A percentile compares a stretch with the other conserved stretches of the same genome.
These are phyloP conservation scores for Chromis chromis DNA, from an alignment of 2,797 vertebrate genomes.

Conservation along the genomic window DNA sequence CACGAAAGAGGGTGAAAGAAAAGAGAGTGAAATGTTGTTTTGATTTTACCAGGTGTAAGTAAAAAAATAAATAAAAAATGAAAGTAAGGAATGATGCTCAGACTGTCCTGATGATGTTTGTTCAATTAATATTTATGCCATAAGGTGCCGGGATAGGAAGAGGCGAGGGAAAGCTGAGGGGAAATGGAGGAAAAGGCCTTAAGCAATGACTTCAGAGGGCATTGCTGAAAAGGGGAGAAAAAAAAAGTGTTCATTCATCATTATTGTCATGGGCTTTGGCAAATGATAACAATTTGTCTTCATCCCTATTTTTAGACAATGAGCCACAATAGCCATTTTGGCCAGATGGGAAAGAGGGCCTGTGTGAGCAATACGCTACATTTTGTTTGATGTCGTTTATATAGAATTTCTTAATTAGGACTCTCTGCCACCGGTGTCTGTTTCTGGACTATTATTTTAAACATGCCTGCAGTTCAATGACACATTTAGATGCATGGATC, in stretches of 20 bases:
- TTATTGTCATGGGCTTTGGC: conserved; percentile 99
- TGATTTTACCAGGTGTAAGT: conserved; percentile 17
- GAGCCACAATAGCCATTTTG: conserved; percentile 97
- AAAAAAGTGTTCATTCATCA: conserved; percentile 99
- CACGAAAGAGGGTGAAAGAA: not conserved
- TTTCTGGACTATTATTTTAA: conserved; percentile 56
- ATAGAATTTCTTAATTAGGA: conserved; percentile 78
- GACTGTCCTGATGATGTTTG: conserved; percentile 40
- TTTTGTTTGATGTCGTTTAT: conserved; percentile 85
- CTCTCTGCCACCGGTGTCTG: conserved; percentile 44
- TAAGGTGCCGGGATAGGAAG: conserved; percentile 22
- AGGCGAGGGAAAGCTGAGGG: conserved; percentile 57
- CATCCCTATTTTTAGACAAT: conserved; percentile 99
- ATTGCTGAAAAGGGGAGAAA: conserved; percentile 72
- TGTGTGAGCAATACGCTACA: conserved; percentile 91
- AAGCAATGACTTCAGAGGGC: conserved; percentile 99
- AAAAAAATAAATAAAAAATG: conserved; percentile 4
- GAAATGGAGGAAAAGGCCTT: conserved; percentile 89
- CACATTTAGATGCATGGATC: conserved; percentile 73
- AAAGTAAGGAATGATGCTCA: conserved; percentile 21
- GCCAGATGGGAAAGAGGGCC: conserved; percentile 97
- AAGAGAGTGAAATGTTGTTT: not conserved
- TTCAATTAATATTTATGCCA: conserved; percentile 45
- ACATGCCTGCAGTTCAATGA: conserved; percentile 54
- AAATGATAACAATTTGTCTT: conserved; percentile 99